Evolutionary conservation across 1,140 invertebrate genomes (phyloP).

Genomic region (Drosophila rhopaloa): DNA sequence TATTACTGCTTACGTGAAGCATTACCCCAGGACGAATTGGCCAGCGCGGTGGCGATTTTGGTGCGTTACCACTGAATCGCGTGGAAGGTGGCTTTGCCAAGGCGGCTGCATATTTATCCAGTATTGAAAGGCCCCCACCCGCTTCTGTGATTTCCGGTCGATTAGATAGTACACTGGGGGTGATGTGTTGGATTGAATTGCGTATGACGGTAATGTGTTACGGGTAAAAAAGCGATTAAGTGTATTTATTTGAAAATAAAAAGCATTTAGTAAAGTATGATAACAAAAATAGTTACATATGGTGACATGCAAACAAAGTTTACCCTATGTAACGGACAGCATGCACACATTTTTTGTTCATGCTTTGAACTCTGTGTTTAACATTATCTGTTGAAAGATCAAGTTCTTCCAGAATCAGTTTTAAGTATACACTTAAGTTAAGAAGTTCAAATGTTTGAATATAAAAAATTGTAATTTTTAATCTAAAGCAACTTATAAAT

Average conservation of each 20-base stretch:
- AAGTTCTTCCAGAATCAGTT: no score
- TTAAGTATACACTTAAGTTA: no score
- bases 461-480: no score
- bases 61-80: constrained; percentile 42
- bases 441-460: no score
- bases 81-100: constrained; percentile 39
- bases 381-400: no score
- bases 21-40: constrained; percentile 94
- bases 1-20: constrained; percentile 90
- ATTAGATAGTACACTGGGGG: constrained; percentile 73
- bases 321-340: no score
- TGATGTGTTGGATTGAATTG: background rate
- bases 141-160: constrained; percentile 60
- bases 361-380: no score
- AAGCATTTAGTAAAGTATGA: background rate
- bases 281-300: background rate
- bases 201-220: background rate
- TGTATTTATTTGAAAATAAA: constrained; percentile 14
- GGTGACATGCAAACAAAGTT: background rate
- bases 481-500: no score
- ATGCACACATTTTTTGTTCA: no score
- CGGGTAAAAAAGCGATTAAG: background rate
- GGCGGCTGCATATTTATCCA: constrained; percentile 39
- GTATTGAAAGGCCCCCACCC: constrained; percentile 39
- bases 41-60: constrained; percentile 91